These are phyloP conservation scores for zebrafish (Danio rerio) DNA, from an alignment of 2,113 vertebrate species.

Conservation along the genomic window DNA sequence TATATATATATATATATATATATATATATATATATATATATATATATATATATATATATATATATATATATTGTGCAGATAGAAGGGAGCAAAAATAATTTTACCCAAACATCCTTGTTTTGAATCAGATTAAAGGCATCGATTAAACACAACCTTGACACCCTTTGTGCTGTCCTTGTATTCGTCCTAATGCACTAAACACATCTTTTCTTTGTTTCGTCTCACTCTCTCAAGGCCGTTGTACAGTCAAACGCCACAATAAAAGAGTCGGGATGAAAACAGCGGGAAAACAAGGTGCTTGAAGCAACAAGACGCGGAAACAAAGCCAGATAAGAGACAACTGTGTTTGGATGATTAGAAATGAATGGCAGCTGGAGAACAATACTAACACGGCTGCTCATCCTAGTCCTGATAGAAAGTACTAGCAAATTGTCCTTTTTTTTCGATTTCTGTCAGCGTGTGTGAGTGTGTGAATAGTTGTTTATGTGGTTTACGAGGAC, in stretches of 20 bases:
- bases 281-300: conserved; percentile 64
- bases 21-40: too few relatives aligned
- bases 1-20: too few relatives aligned
- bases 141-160: background rate
- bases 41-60: too few relatives aligned
- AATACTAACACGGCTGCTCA: conserved; percentile 67
- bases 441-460: too few relatives aligned
- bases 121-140: conserved; percentile 14
- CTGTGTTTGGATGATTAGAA: conserved; percentile 71
- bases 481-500: too few relatives aligned
- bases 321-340: conserved; percentile 68
- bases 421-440: background rate
- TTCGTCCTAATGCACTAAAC: background rate
- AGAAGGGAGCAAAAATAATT: conserved; percentile 30
- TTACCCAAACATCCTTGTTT: conserved; percentile 16
- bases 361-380: conserved; percentile 70
- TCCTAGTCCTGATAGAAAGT: conserved; percentile 64
- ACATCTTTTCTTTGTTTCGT: conserved; percentile 49
- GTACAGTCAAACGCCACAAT: conserved; percentile 62
- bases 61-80: background rate
- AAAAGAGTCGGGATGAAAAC: conserved; percentile 68
- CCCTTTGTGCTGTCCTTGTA: background rate
- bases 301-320: conserved; percentile 63
- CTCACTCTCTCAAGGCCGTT: conserved; percentile 61
- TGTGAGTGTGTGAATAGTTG: too few relatives aligned